A percentile compares a stretch with the other conserved stretches of the same genome.
Evolutionary conservation across 2,113 vertebrate genomes (phyloP).

Genomic region (Mixornis gularis): DNA sequence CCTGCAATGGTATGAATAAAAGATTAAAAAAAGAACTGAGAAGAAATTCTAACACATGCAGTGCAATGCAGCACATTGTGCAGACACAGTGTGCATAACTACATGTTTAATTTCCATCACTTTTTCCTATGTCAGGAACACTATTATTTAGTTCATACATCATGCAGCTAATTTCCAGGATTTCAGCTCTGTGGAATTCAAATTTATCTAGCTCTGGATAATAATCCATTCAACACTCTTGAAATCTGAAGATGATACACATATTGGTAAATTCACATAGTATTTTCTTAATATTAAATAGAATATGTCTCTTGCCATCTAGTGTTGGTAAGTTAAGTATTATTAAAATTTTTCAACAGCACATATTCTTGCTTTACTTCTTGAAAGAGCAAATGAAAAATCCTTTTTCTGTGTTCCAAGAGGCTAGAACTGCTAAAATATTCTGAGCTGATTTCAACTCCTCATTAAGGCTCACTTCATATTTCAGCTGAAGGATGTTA

Average conservation of each 20-base stretch:
- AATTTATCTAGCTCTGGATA: conserved; percentile 61
- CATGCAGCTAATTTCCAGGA: conserved; percentile 72
- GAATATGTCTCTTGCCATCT: conserved; percentile 58
- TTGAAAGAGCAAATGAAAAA: conserved; percentile 42
- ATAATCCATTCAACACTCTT: conserved; percentile 50
- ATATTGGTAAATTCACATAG: conserved; percentile 49
- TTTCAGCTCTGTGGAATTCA: conserved; percentile 63
- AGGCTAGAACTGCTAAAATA: conserved; percentile 58
- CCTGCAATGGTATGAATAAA: conserved; percentile 99
- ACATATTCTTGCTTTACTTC: conserved; percentile 49
- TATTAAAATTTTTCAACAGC: conserved; percentile 58
- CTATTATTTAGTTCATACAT: conserved; percentile 78
- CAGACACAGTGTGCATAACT: conserved; percentile 84
- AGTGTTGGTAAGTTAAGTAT: conserved; percentile 39
- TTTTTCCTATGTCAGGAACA: conserved; percentile 74
- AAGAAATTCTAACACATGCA: conserved; percentile 90
- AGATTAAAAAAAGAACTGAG: conserved; percentile 98
- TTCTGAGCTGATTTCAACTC: conserved; percentile 60
- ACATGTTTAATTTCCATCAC: conserved; percentile 83
- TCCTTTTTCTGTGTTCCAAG: conserved; percentile 62
- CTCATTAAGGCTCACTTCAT: conserved; percentile 67
- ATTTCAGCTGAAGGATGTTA: conserved; percentile 63
- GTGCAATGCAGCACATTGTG: conserved; percentile 85
- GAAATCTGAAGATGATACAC: conserved; percentile 36
- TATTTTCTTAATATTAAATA: conserved; percentile 45